Percentiles rank a stretch among this genome's conserved stretches.
Evolutionary conservation across 1,140 invertebrate species (phyloP).

Genomic region (Drosophila gunungcola): DNA sequence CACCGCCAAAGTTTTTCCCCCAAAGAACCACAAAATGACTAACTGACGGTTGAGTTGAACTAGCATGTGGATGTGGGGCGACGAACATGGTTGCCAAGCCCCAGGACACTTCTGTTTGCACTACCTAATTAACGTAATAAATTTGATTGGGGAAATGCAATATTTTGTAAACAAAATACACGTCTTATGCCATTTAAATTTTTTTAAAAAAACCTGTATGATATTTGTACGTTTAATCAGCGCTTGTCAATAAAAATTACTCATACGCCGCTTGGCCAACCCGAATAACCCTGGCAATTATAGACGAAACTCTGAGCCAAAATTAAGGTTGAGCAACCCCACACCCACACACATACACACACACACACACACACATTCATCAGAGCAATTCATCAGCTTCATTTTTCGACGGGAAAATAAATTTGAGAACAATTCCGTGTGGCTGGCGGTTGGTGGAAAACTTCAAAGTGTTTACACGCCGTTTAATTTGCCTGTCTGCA

Average conservation of each 20-base stretch:
- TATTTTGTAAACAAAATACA: background rate
- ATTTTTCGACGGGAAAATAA: constrained; percentile 46
- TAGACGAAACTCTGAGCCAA: constrained; percentile 12
- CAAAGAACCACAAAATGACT: constrained; percentile 8
- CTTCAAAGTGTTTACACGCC: constrained; percentile 79
- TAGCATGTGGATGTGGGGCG: background rate
- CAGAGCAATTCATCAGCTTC: constrained; percentile 57
- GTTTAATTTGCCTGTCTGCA: constrained; percentile 75
- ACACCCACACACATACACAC: background rate
- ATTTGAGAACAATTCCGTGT: constrained; percentile 58
- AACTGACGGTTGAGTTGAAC: constrained; percentile 2
- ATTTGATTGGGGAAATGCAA: background rate
- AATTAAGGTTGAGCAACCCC: constrained; percentile 29
- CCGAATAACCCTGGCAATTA: constrained; percentile 24
- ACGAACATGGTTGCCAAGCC: background rate
- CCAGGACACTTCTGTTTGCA: constrained; percentile 12
- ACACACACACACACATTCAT: background rate
- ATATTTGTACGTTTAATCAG: constrained; percentile 12
- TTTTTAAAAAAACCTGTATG: background rate
- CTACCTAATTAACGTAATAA: constrained; percentile 1
- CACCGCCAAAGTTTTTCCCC: constrained; percentile 8
- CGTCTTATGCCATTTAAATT: background rate
- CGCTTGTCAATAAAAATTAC: constrained; percentile 12
- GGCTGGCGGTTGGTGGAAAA: constrained; percentile 36
- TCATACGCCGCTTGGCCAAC: constrained; percentile 19